Evolutionary conservation across 2,888 invertebrate species (phyloP).

Genomic region (Miltochrista miniata): DNA sequence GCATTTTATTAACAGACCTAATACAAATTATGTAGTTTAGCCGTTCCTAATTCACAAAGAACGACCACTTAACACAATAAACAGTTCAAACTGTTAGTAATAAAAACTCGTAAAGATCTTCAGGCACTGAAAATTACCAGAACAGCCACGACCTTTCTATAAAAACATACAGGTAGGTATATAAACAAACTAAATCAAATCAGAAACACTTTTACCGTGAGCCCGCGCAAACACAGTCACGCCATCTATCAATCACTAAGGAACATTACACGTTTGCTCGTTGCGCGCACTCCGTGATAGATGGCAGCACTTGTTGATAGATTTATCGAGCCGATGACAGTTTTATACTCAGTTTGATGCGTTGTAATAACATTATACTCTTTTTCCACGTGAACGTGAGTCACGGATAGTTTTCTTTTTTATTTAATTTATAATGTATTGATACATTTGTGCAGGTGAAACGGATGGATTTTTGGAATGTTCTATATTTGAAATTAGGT

Average conservation of each 20-base stretch:
- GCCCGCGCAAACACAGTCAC: conserved; percentile 53
- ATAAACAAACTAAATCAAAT: conserved; percentile 57
- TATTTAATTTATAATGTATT: conserved; percentile 37
- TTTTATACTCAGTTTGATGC: conserved; percentile 69
- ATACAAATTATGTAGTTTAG: too few relatives aligned
- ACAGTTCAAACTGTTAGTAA: neutral
- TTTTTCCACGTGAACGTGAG: conserved; percentile 43
- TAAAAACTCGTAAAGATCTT: conserved; percentile 1
- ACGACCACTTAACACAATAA: neutral
- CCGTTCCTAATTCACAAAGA: neutral
- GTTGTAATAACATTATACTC: conserved; percentile 60
- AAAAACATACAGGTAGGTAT: conserved; percentile 37
- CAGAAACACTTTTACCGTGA: conserved; percentile 47
- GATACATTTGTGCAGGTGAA: conserved; percentile 44
- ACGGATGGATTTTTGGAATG: conserved; percentile 33
- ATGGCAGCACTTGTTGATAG: conserved; percentile 73
- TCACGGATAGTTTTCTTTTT: conserved; percentile 36
- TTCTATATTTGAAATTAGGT: conserved; percentile 36
- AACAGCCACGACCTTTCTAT: conserved; percentile 22
- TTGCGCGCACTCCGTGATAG: conserved; percentile 63
- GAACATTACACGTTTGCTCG: conserved; percentile 70
- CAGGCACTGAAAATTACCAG: conserved; percentile 12
- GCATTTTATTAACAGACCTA: too few relatives aligned
- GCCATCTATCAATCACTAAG: conserved; percentile 76
- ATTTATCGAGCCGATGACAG: conserved; percentile 64